These are phyloP conservation scores for Melipona beecheii DNA, from an alignment of 2,888 invertebrate genomes.

Conservation along the genomic window DNA sequence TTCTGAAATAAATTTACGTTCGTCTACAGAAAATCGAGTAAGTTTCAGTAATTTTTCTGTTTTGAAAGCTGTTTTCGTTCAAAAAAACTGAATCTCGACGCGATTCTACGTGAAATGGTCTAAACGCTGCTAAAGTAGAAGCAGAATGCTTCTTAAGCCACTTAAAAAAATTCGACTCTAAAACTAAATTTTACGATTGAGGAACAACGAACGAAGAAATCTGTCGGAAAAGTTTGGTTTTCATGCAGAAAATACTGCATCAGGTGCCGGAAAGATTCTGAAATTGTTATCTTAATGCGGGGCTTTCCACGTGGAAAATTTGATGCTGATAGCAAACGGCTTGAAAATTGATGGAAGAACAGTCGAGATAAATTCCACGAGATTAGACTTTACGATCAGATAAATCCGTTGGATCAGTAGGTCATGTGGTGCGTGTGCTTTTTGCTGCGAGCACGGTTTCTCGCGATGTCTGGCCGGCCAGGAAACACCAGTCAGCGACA, in stretches of 20 bases:
- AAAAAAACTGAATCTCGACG: too few relatives aligned
- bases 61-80: too few relatives aligned
- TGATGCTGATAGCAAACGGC: not conserved
- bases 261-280: not conserved
- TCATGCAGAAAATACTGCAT: not conserved
- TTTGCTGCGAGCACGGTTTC: conserved; percentile 45
- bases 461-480: conserved; percentile 30
- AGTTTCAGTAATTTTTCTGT: too few relatives aligned
- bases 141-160: too few relatives aligned
- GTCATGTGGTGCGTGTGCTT: conserved; percentile 56
- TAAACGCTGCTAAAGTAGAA: too few relatives aligned
- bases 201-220: not conserved
- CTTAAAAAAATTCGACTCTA: too few relatives aligned
- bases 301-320: not conserved
- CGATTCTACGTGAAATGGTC: too few relatives aligned
- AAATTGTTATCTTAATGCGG: not conserved
- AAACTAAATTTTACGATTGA: not conserved
- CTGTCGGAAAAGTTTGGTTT: not conserved
- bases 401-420: conserved; percentile 65
- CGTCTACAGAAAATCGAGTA: too few relatives aligned
- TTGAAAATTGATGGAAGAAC: not conserved
- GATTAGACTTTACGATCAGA: not conserved
- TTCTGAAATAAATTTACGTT: too few relatives aligned
- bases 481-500: conserved; percentile 65
- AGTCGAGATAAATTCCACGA: not conserved